Conservation (phyloP, 2,797 vertebrate species). For the Sebastolobus alascanus region DNA sequence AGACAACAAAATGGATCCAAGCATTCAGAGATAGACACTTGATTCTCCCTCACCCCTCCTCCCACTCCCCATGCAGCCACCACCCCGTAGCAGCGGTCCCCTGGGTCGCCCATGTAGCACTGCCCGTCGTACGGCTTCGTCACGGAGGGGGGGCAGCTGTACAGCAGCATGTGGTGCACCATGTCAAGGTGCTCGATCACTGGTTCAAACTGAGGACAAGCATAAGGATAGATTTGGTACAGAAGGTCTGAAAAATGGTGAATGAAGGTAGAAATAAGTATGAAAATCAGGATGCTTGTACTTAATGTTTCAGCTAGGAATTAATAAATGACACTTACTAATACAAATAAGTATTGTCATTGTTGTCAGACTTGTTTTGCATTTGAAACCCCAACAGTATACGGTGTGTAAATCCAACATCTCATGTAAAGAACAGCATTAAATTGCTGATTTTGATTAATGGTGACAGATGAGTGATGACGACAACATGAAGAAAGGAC, state of each 20-base stretch:
- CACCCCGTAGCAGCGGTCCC: conserved; percentile 46
- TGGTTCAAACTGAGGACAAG: conserved; percentile 74
- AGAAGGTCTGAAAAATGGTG: not conserved
- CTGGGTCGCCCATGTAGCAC: conserved; percentile 38
- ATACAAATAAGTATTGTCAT: not conserved
- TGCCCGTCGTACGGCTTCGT: not conserved
- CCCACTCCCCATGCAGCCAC: conserved; percentile 80
- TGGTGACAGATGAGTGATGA: not conserved
- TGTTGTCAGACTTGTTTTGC: not conserved
- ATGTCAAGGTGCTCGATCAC: conserved; percentile 70
- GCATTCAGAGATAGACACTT: not conserved
- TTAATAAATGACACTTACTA: not conserved
- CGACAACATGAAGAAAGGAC: not conserved
- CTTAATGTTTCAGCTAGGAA: not conserved
- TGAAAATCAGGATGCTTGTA: not conserved
- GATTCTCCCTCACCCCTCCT: conserved; percentile 72
- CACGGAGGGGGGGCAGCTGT: conserved; percentile 71
- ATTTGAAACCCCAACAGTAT: not conserved
- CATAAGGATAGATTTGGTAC: not conserved
- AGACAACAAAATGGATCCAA: not conserved
- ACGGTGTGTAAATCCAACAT: too few species aligned
- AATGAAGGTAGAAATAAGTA: not conserved
- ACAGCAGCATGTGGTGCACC: conserved; percentile 81
- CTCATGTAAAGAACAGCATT: not conserved
- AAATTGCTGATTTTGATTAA: not conserved